Base-by-base conservation (phyloP, 2,888 invertebrate genomes). In the Spatulosminthurus flaviceps region DNA sequence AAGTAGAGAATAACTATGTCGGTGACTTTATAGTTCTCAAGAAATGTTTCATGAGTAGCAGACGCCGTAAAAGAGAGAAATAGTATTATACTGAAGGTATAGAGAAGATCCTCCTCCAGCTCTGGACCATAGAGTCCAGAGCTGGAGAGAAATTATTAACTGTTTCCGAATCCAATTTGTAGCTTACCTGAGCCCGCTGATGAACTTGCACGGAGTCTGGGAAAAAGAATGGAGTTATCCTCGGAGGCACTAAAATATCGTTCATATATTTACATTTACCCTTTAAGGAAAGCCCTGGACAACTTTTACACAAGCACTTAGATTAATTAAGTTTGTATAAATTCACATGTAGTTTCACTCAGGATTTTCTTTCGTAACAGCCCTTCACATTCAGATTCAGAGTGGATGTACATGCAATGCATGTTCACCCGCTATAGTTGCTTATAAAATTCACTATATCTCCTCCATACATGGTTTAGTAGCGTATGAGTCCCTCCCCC, bases 161-260 rank as follows among this genome's bases (percentile, higher is more conserved):
- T 2, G 51, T 51, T 51, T 51, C 51, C 51, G 16, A 51, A 51
- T 16, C 1, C 16, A 41, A 41, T 9, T 29, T 29, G 9, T 22
- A 19, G 24, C 64, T 78, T 72, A 78, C 78, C 78, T 78, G 78
- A 61, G 78, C 72, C 21, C 70, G 43, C 29, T 78, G 78, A 71
- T 71, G 72, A 26, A 72, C 29, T 64, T 78, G 70, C 5, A 78
- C 78, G n/a, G 78, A 71, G 22, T 0, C 42, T 78, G 88, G 88
- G 85, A 89, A 88, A 86, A 87, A 88, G 88, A 90, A 89, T 84
- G 89, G 88, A 86, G 88, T 88, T 86, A 90, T 89, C 87, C 88
- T 88, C 83, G 89, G 89, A 82, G 89, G 89, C 86, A 89, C 89
- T 89, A 88, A 80, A 88, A 88, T 22, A 69, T 29, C n/a, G 28